Evolutionary conservation across 2,113 vertebrate species (phyloP), one percentile per base, ranked within the genome.

Genomic region (Pagrus major): DNA sequence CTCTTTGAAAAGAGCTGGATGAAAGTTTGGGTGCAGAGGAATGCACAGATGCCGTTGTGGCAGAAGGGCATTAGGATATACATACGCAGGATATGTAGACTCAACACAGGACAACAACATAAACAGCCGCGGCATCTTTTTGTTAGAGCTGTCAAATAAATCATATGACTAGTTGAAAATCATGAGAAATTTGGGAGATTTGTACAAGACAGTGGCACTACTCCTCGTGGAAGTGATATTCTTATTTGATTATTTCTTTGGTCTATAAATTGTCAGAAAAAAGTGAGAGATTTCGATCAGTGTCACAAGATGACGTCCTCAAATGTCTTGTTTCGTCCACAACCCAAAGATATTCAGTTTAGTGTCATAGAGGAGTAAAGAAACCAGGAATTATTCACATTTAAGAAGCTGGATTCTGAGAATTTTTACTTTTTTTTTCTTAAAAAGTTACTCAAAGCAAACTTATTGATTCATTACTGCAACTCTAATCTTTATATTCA

Each of bases 21-120:
- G 9, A 25, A 67, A 37, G 49, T 70, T 70, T 65, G 21, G 21
- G 33, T 20, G 46, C n/a, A 56, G 9, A 69, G 35, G n/a, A 84
- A 55, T 10, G 14, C 16, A 42, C 14, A 6, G 27, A 35, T 27
- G 9, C 44, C 33, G 9, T 21, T 59, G 49, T 76, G 14, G 18
- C 21, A 51, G 20, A 47, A 20, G 11, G 54, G 5, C 20, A 18
- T 59, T 20, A 12, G 41, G 39, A 25, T 63, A 27, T 25, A 0
- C n/a, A 2, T 18, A 9, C 1, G 39, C 21, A 11, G 39, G 47
- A 60, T 63, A 31, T 63, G 31, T 64, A 63, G 56, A 70, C n/a
- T 70, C 15, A 25, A 9, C 41, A 20, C 16, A 76, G 14, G 47
- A 33, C 23, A 60, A 54, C n/a, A 65, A 27, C 1, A 20, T 25